Evolutionary conservation across 2,797 vertebrate genomes (phyloP).

Genomic region (Phataginus tricuspis): DNA sequence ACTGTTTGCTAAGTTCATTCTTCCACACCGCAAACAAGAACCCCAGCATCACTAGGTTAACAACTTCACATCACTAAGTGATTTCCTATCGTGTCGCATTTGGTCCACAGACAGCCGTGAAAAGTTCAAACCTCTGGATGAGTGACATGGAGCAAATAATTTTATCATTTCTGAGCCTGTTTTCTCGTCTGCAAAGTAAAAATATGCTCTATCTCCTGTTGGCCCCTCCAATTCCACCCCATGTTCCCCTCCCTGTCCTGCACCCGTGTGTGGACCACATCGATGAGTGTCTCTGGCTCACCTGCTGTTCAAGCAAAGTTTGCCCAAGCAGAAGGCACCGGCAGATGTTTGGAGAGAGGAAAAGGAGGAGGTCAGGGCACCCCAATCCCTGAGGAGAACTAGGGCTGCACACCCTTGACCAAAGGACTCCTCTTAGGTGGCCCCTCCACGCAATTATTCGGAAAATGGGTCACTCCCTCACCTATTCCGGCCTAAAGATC

Average conservation of each 20-base stretch:
- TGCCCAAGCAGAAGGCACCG: not conserved
- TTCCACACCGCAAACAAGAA: too few species aligned
- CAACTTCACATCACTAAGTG: not conserved
- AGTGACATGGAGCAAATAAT: not conserved
- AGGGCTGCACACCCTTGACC: not conserved
- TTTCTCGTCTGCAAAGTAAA: not conserved
- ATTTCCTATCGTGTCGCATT: not conserved
- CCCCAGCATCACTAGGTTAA: too few species aligned
- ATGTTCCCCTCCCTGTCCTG: not conserved
- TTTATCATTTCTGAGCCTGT: not conserved
- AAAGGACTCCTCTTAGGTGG: not conserved
- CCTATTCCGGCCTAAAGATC: not conserved
- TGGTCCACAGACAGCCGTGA: not conserved
- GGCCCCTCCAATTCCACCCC: not conserved
- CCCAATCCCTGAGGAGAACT: not conserved
- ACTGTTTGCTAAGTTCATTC: too few species aligned
- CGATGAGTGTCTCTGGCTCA: not conserved
- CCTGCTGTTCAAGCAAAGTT: not conserved
- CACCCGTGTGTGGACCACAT: not conserved
- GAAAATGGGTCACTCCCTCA: not conserved
- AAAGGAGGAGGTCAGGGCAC: not conserved
- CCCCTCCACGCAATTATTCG: not conserved
- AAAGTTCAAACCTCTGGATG: not conserved
- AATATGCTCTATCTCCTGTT: not conserved
- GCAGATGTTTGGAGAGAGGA: not conserved